Conservation (phyloP, 1,140 invertebrate genomes). For the Lepidurus packardi region DNA sequence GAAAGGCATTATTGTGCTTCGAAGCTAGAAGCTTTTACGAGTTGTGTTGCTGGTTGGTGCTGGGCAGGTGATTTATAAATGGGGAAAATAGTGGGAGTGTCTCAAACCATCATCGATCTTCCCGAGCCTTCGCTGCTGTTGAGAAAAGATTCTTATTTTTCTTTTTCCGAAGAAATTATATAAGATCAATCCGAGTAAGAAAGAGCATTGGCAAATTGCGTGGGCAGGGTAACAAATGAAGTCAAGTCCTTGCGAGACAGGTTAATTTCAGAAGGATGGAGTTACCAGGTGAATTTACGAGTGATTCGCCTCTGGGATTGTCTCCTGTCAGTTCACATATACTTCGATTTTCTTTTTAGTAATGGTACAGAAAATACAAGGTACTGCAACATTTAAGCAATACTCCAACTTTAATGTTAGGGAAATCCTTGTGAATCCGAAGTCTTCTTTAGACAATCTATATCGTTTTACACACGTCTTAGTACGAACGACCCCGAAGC, state of each 20-base stretch:
- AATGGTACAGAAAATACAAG: too few species aligned
- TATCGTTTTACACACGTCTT: too few species aligned
- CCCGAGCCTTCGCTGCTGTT: background rate
- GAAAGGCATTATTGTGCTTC: too few species aligned
- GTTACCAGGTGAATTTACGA: background rate
- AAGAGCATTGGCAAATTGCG: slow-evolving; percentile 6
- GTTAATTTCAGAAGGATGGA: background rate
- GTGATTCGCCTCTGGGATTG: background rate
- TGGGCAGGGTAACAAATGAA: background rate
- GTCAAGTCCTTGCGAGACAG: background rate
- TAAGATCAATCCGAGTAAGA: background rate
- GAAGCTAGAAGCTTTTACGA: too few species aligned
- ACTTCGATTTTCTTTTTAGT: too few species aligned
- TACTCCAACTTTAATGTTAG: too few species aligned
- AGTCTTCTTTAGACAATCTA: too few species aligned
- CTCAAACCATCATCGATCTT: background rate
- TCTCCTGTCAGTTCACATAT: background rate
- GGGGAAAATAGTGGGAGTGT: background rate
- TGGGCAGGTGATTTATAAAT: background rate
- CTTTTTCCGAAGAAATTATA: background rate
- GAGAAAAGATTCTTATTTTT: background rate
- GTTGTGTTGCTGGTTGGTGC: background rate
- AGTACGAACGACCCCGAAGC: too few species aligned
- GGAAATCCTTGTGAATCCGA: too few species aligned
- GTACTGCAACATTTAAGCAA: too few species aligned